phyloP scores from a whole-genome alignment of 2,113 vertebrate genomes.

The Cavia aperea region DNA sequence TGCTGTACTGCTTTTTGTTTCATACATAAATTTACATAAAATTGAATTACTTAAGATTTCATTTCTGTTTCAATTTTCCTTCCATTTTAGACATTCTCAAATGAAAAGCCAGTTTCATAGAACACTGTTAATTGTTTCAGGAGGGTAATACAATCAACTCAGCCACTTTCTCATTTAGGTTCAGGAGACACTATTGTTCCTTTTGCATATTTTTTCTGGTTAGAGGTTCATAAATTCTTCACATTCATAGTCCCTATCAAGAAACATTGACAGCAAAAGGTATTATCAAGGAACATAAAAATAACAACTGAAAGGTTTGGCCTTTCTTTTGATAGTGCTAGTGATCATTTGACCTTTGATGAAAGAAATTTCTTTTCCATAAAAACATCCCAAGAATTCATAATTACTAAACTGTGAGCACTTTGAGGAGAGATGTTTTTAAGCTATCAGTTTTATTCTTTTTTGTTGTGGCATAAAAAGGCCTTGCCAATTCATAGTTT shows the following conservation, averaged over 20 bases:
- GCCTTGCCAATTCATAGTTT: neutral
- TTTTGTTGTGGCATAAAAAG: neutral
- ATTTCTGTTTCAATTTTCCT: slow-evolving; percentile 69
- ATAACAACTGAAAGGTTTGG: neutral
- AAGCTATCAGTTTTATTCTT: neutral
- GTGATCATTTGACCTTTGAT: slow-evolving; percentile 28
- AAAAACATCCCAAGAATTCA: neutral
- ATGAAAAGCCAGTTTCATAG: slow-evolving; percentile 50
- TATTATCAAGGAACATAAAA: slow-evolving; percentile 8
- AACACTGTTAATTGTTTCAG: slow-evolving; percentile 59
- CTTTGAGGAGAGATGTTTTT: neutral
- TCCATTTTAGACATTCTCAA: slow-evolving; percentile 55
- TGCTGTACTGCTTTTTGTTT: slow-evolving; percentile 57
- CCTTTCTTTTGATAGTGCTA: slow-evolving; percentile 35
- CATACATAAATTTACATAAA: slow-evolving; percentile 74
- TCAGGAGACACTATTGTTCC: slow-evolving; percentile 48
- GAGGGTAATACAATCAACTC: slow-evolving; percentile 25
- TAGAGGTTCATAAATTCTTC: slow-evolving; percentile 66
- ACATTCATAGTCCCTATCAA: slow-evolving; percentile 45
- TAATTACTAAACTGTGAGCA: neutral
- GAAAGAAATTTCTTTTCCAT: neutral
- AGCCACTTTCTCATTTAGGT: slow-evolving; percentile 57
- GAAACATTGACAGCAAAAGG: slow-evolving; percentile 23
- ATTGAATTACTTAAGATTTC: slow-evolving; percentile 65
- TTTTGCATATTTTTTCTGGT: slow-evolving; percentile 34